Base-by-base conservation (phyloP, 2,113 vertebrate species). In the Acrocephalus arundinaceus region DNA sequence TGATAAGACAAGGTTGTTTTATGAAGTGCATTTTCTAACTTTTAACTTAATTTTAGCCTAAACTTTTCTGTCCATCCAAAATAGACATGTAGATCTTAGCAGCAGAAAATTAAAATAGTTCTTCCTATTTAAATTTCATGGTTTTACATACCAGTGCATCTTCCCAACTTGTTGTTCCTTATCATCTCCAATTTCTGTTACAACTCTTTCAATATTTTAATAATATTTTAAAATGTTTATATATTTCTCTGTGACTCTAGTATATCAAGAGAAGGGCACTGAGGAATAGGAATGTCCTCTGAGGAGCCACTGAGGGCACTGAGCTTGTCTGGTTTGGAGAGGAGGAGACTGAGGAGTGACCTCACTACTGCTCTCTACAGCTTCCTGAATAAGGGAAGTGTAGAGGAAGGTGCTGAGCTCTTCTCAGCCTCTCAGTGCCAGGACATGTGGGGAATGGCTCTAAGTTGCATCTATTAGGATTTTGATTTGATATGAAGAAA, bases 251-350 rank as follows among this genome's bases (percentile, higher is more conserved):
- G 10, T 62, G 24, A 25, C 31, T 67, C 19, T 33, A 68, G 58
- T 15, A 10, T 22, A 23, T 52, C 10, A 52, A 4, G 22, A 77
- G 24, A 23, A 62, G 54, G 18, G 9, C 13, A 67, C 8, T 1
- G 3, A 20, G n/a, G n/a, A n/a, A n/a, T 8, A 31, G 31, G 7
- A 25, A 33, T 28, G 11, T 27, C 4, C 22, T 59, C 8, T 30
- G 39, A 49, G 23, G 46, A 76, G 23, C 1, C 0, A 2, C 35
- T 46, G 43, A 35, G 37, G 20, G 11, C 35, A 13, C 2, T 9
- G n/a, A 20, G 6, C 24, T 46, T 68, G 20, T 62, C 28, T 74
- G 18, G 19, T 55, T 43, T 49, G 35, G 52, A 55, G 67, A 74
- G 55, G 5, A 83, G 18, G 22, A 46, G 6, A 41, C 28, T 85